phyloP scores from a whole-genome alignment of 2,113 vertebrate species.

The Anser cygnoides region DNA sequence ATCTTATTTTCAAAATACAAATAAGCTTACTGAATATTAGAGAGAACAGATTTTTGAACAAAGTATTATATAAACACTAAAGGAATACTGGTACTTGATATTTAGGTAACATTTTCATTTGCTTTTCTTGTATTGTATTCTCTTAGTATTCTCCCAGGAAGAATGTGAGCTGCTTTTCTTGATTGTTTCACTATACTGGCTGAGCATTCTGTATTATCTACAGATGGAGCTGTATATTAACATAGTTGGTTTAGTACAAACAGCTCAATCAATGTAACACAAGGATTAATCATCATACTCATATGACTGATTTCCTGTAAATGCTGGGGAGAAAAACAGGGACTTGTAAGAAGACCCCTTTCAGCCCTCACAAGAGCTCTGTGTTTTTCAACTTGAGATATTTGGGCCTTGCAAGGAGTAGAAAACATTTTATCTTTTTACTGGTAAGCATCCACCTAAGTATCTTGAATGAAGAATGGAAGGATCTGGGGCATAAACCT shows the following conservation, averaged over 20 bases:
- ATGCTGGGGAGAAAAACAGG: background rate
- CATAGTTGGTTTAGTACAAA: constrained; percentile 51
- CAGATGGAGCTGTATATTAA: constrained; percentile 57
- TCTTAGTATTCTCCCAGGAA: constrained; percentile 1
- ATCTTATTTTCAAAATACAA: constrained; percentile 37
- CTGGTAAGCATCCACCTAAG: background rate
- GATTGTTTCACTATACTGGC: constrained; percentile 36
- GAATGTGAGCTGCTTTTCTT: constrained; percentile 4
- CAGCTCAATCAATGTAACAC: constrained; percentile 44
- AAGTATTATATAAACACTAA: background rate
- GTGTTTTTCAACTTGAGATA: background rate
- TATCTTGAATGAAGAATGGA: background rate
- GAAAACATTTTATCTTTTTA: background rate
- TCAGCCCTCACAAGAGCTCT: background rate
- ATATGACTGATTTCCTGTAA: constrained; percentile 26
- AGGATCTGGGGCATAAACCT: background rate
- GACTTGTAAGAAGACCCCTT: background rate
- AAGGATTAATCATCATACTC: constrained; percentile 29
- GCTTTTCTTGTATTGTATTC: constrained; percentile 6
- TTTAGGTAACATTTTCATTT: constrained; percentile 41
- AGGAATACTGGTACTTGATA: constrained; percentile 11
- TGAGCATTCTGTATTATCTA: constrained; percentile 36
- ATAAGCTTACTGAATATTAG: background rate
- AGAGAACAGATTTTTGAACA: background rate
- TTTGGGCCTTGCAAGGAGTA: background rate